Conservation (phyloP, 2,888 invertebrate genomes). For the Psococerastis gibbosa region DNA sequence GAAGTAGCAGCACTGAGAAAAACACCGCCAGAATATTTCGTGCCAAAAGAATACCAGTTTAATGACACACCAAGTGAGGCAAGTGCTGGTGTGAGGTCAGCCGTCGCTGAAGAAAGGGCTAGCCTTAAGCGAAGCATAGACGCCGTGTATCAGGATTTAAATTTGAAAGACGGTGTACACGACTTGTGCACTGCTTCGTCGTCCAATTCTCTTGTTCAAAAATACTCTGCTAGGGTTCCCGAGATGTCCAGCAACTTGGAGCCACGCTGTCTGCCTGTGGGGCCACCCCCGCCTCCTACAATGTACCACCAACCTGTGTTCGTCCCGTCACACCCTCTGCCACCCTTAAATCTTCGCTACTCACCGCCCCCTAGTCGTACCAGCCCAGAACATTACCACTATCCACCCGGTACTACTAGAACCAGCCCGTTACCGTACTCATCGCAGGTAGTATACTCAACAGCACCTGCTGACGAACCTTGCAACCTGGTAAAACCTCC, state of each 20-base stretch:
- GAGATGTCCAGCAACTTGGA: slow-evolving; percentile 1
- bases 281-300: slow-evolving; percentile 7
- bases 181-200: not conserved
- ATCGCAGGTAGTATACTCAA: too few relatives aligned
- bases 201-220: slow-evolving; percentile 8
- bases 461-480: too few relatives aligned
- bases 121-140: slow-evolving; percentile 4
- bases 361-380: too few relatives aligned
- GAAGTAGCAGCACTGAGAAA: not conserved
- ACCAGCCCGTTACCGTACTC: too few relatives aligned
- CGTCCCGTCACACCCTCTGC: too few relatives aligned
- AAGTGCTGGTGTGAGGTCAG: not conserved
- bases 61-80: slow-evolving; percentile 8
- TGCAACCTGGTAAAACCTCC: too few relatives aligned
- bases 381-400: too few relatives aligned
- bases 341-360: too few relatives aligned
- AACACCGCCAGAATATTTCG: not conserved
- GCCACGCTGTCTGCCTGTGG: slow-evolving; percentile 3
- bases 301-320: too few relatives aligned
- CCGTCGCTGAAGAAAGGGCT: not conserved
- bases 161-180: not conserved
- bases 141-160: not conserved
- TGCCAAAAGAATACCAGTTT: slow-evolving; percentile 9
- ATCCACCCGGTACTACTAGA: too few relatives aligned
- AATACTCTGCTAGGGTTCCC: slow-evolving; percentile 5